Conservation (phyloP, 2,888 invertebrate species). For the Brachylomia viminalis region DNA sequence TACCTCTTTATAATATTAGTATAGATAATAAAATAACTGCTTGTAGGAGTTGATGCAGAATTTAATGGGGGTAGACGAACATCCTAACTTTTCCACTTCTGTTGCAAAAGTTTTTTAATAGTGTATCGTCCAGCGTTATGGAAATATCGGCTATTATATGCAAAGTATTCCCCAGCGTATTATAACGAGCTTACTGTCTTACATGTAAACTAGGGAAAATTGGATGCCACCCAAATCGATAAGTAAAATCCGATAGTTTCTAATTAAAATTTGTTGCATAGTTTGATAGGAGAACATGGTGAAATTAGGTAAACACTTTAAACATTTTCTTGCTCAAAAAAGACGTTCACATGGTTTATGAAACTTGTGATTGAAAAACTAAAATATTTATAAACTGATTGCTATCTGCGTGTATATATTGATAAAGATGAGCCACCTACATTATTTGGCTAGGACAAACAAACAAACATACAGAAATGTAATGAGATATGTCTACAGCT, state of each 20-base stretch:
- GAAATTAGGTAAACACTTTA: neutral
- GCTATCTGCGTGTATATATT: slow-evolving; percentile 13
- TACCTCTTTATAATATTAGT: no score
- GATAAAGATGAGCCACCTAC: slow-evolving; percentile 34
- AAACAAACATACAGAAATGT: slow-evolving; percentile 43
- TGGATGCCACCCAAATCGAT: slow-evolving; percentile 73
- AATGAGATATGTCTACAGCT: slow-evolving; percentile 37
- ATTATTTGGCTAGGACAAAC: slow-evolving; percentile 43
- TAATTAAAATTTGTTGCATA: slow-evolving; percentile 34
- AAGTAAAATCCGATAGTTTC: slow-evolving; percentile 19
- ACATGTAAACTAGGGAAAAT: slow-evolving; percentile 64
- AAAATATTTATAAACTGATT: slow-evolving; percentile 33
- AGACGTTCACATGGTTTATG: neutral
- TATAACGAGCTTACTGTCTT: slow-evolving; percentile 64
- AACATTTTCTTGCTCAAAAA: neutral
- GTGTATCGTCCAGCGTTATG: neutral
- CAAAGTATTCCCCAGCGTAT: slow-evolving; percentile 36
- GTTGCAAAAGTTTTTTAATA: slow-evolving; percentile 50
- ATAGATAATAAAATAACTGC: no score
- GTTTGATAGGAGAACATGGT: neutral
- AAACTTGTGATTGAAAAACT: slow-evolving; percentile 14
- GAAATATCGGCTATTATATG: slow-evolving; percentile 51
- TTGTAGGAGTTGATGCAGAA: slow-evolving; percentile 62
- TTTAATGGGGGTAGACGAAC: slow-evolving; percentile 36
- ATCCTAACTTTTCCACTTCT: slow-evolving; percentile 61